Evolutionary conservation across 2,113 vertebrate genomes (phyloP).

Genomic region (Capricornis sumatraensis): DNA sequence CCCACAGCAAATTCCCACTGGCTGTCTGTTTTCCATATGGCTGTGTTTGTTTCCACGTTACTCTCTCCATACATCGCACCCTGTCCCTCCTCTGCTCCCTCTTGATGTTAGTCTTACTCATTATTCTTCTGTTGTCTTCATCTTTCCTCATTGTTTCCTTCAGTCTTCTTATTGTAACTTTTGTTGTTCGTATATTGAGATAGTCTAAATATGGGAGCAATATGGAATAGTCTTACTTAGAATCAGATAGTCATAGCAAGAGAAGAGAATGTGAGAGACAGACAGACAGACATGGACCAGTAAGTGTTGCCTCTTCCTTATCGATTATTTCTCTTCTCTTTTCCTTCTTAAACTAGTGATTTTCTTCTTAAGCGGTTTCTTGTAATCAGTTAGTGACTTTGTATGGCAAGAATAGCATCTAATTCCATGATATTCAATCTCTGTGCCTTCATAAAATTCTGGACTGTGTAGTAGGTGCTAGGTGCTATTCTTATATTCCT

Average conservation of each 20-base stretch:
- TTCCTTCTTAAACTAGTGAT: background rate
- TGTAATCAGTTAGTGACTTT: background rate
- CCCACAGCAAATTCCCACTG: background rate
- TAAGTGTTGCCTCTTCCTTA: background rate
- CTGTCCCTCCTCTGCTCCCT: background rate
- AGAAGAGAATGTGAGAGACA: background rate
- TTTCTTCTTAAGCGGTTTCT: background rate
- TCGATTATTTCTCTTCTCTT: background rate
- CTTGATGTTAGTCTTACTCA: background rate
- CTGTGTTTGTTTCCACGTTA: background rate
- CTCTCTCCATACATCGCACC: background rate
- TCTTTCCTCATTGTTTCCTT: background rate
- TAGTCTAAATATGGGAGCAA: background rate
- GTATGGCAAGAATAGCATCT: background rate
- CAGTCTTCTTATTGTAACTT: background rate
- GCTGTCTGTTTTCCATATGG: rapidly evolving
- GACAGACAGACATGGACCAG: background rate
- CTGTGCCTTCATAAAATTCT: background rate
- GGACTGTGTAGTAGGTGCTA: background rate
- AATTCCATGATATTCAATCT: background rate
- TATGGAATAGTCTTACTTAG: background rate
- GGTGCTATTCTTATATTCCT: background rate
- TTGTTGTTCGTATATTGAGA: background rate
- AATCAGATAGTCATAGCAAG: background rate
- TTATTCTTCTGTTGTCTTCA: background rate